Base-by-base conservation (phyloP, 2,113 vertebrate genomes). In the Acanthochromis polyacanthus region DNA sequence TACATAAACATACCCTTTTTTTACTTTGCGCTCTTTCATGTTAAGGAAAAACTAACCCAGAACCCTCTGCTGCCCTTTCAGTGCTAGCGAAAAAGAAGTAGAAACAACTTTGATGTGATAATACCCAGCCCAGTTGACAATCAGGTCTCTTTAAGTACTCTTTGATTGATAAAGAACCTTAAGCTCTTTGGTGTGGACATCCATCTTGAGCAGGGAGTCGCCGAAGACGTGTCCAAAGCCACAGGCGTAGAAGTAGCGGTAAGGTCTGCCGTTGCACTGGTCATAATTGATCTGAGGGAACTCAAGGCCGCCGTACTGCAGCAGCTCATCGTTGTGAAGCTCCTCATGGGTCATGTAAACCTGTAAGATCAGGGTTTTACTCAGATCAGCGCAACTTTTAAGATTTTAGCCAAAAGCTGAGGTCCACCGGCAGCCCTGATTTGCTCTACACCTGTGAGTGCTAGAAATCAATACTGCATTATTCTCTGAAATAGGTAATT, bases 271-370 rank as follows among this genome's bases (percentile, higher is more conserved):
- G 1, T 92, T 97, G 94, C 81, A 95, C 4, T 28, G 17, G 0
- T 85, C 55, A 45, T 99, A 98, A 85, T 98, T 97, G 87, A 99
- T 99, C 61, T 96, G 96, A 51, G 97, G 97, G 81, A 98, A 98
- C 90, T 98, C 97, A 23, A 98, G 72, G 15, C 97, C 96, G 3
- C 96, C 96, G 2, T 95, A 94, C 0, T 95, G 75, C 80, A 96
- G 83, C 80, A 97, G 93, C 36, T 94, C 91, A 6, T 96, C 93
- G 0, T 91, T 84, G 76, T 96, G 65, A 7, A 99, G 96, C 74
- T 95, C 94, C 88, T 98, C 97, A 11, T 96, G 95, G 11, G 91
- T 95, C 88, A 96, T 94, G 92, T 94, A 96, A 59, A 99, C 92
- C 98, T 99, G 85, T 0, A n/a, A 68, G 51, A 78, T 65, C 50